These are phyloP conservation scores for Leptinotarsa texana DNA, from an alignment of 1,140 invertebrate species.

Conservation along the genomic window DNA sequence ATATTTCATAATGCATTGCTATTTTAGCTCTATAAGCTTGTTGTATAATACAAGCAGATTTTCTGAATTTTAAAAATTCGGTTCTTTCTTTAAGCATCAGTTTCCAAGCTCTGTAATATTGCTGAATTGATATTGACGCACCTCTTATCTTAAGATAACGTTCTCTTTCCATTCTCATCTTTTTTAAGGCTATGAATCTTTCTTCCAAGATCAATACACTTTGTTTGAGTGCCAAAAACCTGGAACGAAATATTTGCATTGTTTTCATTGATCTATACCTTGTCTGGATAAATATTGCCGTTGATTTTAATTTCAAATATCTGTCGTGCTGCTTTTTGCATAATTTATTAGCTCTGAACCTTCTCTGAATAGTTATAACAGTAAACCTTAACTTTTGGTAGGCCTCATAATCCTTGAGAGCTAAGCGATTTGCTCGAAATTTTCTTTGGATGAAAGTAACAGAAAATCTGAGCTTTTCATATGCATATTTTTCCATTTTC, in stretches of 20 bases:
- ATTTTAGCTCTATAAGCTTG: constrained; percentile 55
- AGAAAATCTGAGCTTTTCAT: constrained; percentile 45
- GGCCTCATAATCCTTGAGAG: constrained; percentile 23
- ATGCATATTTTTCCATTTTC: constrained; percentile 42
- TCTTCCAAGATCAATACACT: constrained; percentile 50
- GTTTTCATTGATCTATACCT: constrained; percentile 54
- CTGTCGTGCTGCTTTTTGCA: constrained; percentile 44
- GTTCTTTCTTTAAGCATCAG: constrained; percentile 30
- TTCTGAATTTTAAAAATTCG: constrained; percentile 36
- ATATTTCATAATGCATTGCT: constrained; percentile 47
- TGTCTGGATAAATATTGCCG: constrained; percentile 57
- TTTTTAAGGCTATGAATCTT: constrained; percentile 42
- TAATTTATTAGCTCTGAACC: constrained; percentile 51
- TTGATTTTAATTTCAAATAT: constrained; percentile 49
- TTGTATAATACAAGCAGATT: constrained; percentile 39
- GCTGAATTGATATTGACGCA: constrained; percentile 45
- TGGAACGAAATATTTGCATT: constrained; percentile 52
- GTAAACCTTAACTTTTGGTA: constrained; percentile 35
- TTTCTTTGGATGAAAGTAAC: constrained; percentile 51
- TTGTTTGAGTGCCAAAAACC: constrained; percentile 55
- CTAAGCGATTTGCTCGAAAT: constrained; percentile 40
- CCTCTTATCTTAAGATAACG: constrained; percentile 24
- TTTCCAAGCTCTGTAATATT: constrained; percentile 49
- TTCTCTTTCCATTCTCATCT: constrained; percentile 37
- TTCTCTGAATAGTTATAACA: constrained; percentile 39